Conservation (phyloP, 2,888 invertebrate species). For the Drosophila peninsularis region DNA sequence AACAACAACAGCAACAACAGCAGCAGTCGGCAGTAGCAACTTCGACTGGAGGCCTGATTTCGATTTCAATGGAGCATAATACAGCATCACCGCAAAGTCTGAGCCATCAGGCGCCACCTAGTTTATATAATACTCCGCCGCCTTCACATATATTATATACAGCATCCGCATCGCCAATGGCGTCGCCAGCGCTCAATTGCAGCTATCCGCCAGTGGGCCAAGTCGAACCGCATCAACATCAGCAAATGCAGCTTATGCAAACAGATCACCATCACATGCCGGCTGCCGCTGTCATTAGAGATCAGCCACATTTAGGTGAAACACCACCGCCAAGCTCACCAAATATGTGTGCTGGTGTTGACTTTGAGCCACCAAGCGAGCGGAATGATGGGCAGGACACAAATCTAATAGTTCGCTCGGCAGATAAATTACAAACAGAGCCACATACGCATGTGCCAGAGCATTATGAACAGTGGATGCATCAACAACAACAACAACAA, state of each 20-base stretch:
- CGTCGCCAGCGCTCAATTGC: constrained; percentile 81
- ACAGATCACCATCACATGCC: constrained; percentile 30
- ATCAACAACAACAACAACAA: constrained; percentile 63
- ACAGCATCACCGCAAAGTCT: constrained; percentile 58
- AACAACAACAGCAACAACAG: constrained; percentile 66
- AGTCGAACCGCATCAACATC: constrained; percentile 35
- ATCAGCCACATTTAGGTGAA: constrained; percentile 66
- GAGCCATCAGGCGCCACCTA: constrained; percentile 62
- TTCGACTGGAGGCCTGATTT: constrained; percentile 30
- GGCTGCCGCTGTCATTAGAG: constrained; percentile 18
- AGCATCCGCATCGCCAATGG: constrained; percentile 80
- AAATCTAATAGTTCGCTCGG: constrained; percentile 7
- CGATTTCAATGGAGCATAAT: constrained; percentile 52
- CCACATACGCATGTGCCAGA: constrained; percentile 43
- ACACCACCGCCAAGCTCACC: constrained; percentile 79
- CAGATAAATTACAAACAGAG: constrained; percentile 24
- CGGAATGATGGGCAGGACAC: constrained; percentile 30
- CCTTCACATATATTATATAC: constrained; percentile 71
- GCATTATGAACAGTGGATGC: constrained; percentile 63
- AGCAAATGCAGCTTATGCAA: constrained; percentile 14
- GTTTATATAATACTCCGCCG: constrained; percentile 67
- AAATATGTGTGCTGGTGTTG: constrained; percentile 68
- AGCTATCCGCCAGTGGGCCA: constrained; percentile 65
- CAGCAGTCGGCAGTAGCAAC: constrained; percentile 62
- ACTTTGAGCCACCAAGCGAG: constrained; percentile 69